phyloP scores from a whole-genome alignment of 2,888 invertebrate genomes.

The Drosophila anomelani region DNA sequence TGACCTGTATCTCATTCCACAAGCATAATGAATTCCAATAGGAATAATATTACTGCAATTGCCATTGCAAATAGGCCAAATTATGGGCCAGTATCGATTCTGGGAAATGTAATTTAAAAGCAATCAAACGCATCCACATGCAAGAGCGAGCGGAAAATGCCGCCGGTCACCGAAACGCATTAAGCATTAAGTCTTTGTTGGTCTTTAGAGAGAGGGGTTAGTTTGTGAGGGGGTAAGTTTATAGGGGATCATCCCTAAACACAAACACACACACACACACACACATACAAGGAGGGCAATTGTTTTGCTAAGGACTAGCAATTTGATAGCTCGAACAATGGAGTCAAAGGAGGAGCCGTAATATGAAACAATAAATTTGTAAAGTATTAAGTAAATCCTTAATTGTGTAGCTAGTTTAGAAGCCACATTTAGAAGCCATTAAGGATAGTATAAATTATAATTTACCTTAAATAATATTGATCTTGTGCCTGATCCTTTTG shows the following conservation, averaged over 20 bases:
- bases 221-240: not conserved
- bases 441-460: not conserved
- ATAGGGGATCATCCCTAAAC: slow-evolving; percentile 4
- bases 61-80: slow-evolving; percentile 41
- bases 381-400: not conserved
- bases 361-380: slow-evolving; percentile 11
- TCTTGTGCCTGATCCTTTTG: too few relatives aligned
- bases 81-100: slow-evolving; percentile 30
- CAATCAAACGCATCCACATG: slow-evolving; percentile 71
- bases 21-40: slow-evolving; percentile 20
- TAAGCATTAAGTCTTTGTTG: slow-evolving; percentile 50
- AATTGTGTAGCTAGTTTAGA: too few relatives aligned
- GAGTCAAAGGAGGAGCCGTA: not conserved
- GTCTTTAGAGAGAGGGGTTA: slow-evolving; percentile 1
- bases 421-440: not conserved
- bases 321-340: slow-evolving; percentile 17
- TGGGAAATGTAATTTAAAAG: slow-evolving; percentile 65
- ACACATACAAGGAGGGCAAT: not conserved
- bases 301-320: not conserved
- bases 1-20: slow-evolving; percentile 6
- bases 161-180: slow-evolving; percentile 62
- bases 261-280: not conserved
- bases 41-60: slow-evolving; percentile 28
- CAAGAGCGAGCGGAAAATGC: slow-evolving; percentile 55
- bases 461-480: not conserved